These are phyloP conservation scores for Xestia xanthographa DNA, from an alignment of 2,888 invertebrate genomes.

Conservation along the genomic window DNA sequence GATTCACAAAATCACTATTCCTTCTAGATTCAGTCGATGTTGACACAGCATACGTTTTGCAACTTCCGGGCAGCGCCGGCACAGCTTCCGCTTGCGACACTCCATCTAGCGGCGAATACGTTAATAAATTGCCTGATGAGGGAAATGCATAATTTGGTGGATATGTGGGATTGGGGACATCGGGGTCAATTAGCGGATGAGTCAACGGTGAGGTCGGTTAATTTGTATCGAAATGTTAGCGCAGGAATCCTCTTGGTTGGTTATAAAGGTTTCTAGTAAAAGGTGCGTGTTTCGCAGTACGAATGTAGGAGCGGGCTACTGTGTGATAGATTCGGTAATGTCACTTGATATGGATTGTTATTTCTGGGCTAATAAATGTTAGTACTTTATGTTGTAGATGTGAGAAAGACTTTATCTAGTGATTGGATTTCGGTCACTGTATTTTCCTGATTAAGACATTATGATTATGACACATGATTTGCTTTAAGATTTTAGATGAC, in stretches of 20 bases:
- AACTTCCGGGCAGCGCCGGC: conserved; percentile 57
- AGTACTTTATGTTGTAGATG: not conserved
- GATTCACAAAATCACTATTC: conserved; percentile 22
- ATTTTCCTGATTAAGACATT: not conserved
- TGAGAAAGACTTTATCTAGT: not conserved
- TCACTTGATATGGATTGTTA: conserved; percentile 14
- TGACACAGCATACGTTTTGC: conserved; percentile 43
- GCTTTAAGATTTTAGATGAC: not conserved
- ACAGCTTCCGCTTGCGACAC: conserved; percentile 67
- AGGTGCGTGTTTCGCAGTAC: not conserved
- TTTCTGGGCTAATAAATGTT: not conserved
- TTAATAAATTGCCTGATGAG: conserved; percentile 33
- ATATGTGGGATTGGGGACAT: conserved; percentile 34
- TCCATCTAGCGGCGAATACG: conserved; percentile 36
- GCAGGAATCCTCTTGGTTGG: not conserved
- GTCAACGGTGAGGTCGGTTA: conserved; percentile 15
- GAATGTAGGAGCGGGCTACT: no score
- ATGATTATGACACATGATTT: not conserved
- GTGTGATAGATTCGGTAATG: conserved; percentile 2
- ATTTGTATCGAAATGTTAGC: conserved; percentile 5
- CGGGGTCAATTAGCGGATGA: conserved; percentile 7
- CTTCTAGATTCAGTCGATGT: conserved; percentile 27
- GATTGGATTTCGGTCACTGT: not conserved
- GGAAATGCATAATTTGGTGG: conserved; percentile 40
- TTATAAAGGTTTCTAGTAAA: not conserved